These are phyloP conservation scores for Lethenteron camtschaticum DNA, from an alignment of 2,113 vertebrate genomes.

Conservation along the genomic window DNA sequence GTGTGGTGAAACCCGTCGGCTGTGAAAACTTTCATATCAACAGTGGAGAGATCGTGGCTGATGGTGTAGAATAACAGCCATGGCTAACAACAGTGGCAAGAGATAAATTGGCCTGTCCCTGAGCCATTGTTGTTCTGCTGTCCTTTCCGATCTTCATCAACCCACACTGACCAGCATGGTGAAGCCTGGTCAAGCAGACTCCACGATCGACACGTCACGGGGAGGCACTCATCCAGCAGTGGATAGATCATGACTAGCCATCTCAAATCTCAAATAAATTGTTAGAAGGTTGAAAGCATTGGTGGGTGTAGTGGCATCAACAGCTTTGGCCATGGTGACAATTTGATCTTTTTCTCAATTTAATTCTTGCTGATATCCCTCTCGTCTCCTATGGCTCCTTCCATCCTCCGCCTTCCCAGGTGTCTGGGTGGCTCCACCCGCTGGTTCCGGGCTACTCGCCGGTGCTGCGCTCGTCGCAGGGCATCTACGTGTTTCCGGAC, in stretches of 20 bases:
- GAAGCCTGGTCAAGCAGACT: not conserved
- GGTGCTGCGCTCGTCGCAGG: slow-evolving; percentile 56
- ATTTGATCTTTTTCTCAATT: not conserved
- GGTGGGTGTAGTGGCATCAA: no score
- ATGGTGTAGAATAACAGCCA: not conserved
- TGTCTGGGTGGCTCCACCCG: slow-evolving; percentile 86
- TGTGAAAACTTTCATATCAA: not conserved
- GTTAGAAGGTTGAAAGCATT: no score
- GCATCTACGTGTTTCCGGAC: slow-evolving; percentile 93
- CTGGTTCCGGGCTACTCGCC: slow-evolving; percentile 61
- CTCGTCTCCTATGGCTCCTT: no score
- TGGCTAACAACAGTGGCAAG: not conserved
- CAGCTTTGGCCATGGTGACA: no score
- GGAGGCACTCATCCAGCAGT: no score
- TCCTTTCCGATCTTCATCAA: slow-evolving; percentile 6
- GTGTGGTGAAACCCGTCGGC: slow-evolving; percentile 11
- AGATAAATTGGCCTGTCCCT: not conserved
- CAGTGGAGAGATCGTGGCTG: not conserved
- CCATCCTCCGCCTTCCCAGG: slow-evolving; percentile 22
- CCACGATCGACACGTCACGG: no score
- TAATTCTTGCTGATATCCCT: slow-evolving; percentile 1
- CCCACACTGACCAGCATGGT: not conserved
- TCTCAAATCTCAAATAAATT: no score
- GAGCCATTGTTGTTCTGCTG: slow-evolving; percentile 2
- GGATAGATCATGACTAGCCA: no score